A percentile compares a stretch with the other conserved stretches of the same genome.
Evolutionary conservation across 92 coral and sea anemone species (phyloP).

Genomic region (Actinostola sp.): DNA sequence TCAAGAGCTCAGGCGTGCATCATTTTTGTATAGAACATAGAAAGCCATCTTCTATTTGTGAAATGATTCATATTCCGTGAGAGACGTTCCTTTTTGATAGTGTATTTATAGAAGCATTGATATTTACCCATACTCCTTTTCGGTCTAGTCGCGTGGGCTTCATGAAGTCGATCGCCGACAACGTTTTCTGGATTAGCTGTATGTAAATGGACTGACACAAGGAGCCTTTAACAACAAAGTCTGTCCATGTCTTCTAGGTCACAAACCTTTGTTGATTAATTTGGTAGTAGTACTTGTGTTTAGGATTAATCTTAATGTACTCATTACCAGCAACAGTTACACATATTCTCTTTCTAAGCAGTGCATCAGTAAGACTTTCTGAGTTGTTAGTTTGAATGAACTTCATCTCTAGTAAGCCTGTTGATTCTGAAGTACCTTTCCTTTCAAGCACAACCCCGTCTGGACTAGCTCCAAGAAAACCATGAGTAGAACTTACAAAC

Average conservation of each 20-base stretch:
- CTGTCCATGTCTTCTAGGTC: constrained; percentile 56
- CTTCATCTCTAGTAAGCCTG: constrained; percentile 45
- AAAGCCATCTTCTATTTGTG: no score
- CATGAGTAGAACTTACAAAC: constrained; percentile 21
- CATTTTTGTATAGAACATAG: no score
- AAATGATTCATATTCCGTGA: no score
- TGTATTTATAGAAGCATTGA: no score
- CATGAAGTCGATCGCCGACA: no score
- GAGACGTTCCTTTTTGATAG: no score
- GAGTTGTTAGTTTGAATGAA: constrained; percentile 41
- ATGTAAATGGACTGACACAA: constrained; percentile 29
- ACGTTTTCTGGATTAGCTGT: no score
- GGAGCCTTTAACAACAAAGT: constrained; percentile 61
- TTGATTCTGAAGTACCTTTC: constrained; percentile 11
- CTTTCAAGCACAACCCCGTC: constrained; percentile 29
- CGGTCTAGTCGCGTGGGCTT: no score
- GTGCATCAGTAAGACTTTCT: constrained; percentile 50
- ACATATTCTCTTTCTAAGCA: constrained; percentile 55
- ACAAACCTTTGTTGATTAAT: constrained; percentile 60
- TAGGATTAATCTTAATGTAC: constrained; percentile 24
- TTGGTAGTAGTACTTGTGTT: constrained; percentile 53
- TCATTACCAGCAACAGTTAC: constrained; percentile 2
- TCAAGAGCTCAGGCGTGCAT: no score
- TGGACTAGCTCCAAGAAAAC: constrained; percentile 44
- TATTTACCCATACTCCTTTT: no score